phyloP scores from a whole-genome alignment of 2,113 vertebrate species.

The Turnix velox region DNA sequence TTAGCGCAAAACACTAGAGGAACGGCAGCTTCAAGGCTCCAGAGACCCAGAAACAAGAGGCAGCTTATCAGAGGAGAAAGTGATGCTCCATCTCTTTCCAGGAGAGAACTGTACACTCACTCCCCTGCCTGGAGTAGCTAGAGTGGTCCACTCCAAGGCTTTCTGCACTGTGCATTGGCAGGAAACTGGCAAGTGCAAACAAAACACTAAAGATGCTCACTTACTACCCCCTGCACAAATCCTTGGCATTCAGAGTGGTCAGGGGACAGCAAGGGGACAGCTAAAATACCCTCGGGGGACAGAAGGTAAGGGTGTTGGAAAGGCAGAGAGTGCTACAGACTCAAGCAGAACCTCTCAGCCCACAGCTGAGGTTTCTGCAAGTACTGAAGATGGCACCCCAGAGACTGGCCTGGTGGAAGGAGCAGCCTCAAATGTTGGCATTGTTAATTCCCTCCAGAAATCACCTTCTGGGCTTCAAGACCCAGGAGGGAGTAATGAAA shows the following conservation, averaged over 20 bases:
- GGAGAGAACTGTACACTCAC: conserved; percentile 88
- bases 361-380: conserved; percentile 35
- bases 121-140: conserved; percentile 88
- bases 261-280: conserved; percentile 75
- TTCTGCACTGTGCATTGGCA: conserved; percentile 98
- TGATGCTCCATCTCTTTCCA: conserved; percentile 88
- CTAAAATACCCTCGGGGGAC: conserved; percentile 65
- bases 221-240: conserved; percentile 88
- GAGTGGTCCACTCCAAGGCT: conserved; percentile 96
- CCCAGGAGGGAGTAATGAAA: conserved; percentile 34
- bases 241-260: conserved; percentile 86
- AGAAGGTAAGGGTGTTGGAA: conserved; percentile 60
- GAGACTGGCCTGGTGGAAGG: conserved; percentile 65
- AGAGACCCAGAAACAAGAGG: conserved; percentile 40
- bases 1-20: conserved; percentile 88
- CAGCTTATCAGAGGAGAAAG: conserved; percentile 69
- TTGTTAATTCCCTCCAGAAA: conserved; percentile 46
- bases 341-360: conserved; percentile 27
- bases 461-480: conserved; percentile 51
- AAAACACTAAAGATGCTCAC: conserved; percentile 81
- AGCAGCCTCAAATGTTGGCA: not conserved
- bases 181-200: conserved; percentile 88
- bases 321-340: conserved; percentile 49
- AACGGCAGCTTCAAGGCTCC: conserved; percentile 69
- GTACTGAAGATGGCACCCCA: conserved; percentile 63